Evolutionary conservation across 92 coral and sea anemone species (phyloP), one percentile per base, ranked within the genome.

Genomic region (Epizoanthus scotinus): DNA sequence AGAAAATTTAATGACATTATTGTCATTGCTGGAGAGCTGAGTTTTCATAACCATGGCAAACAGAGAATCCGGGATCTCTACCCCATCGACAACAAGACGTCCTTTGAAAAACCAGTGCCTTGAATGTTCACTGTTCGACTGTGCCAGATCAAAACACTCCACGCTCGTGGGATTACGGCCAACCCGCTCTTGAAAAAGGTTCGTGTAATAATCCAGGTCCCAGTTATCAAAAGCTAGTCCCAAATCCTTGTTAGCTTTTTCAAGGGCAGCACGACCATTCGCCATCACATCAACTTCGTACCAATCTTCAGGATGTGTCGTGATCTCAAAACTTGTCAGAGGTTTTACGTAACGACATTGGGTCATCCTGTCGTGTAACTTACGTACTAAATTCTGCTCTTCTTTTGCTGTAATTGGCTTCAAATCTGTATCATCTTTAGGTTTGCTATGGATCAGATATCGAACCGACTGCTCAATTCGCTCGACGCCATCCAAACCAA

Each of bases 41-140:
- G 98, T 95, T 53, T 84, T 90, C 86, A 87, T 95, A 71, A 95
- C 98, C 98, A 95, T 90, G 67, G 88, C 91, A 88, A 95, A 90
- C 70, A 95, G 84, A 0, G 98, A 95, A 10, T 83, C 94, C 27
- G 90, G 87, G 10, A 95, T 59, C 40, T 95, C 95, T 56, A 74
- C 84, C 2, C 97, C 98, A 89, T 95, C 98, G 77, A 95, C 82
- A 3, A 86, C 75, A 67, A 95, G 88, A 61, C 84, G 89, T 21
- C 98, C 98, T 79, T 89, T 86, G 82, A 95, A 95, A 85, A 95
- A 95, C 98, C 98, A 95, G 78, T 95, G 98, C 70, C 98, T 89
- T 2, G 97, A 95, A 60, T 95, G 98, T 73, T 95, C 98, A 38
- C 98, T 95, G 87, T 95, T 95, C 2, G 97, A 92, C 86, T 95